phyloP scores from a whole-genome alignment of 2,888 invertebrate species.

The Hypolimnas misippus region DNA sequence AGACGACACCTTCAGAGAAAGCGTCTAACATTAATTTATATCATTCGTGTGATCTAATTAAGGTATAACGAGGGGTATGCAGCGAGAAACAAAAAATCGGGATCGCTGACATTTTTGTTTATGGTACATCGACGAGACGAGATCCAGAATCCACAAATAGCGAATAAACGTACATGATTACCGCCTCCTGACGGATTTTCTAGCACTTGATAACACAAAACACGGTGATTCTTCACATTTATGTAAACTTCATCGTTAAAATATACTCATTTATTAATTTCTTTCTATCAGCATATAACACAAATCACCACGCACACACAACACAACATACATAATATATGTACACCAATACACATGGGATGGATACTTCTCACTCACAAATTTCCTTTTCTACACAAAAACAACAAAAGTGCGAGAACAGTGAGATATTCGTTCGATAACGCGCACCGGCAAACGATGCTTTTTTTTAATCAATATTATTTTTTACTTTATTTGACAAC shows the following conservation, averaged over 20 bases:
- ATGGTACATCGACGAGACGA: constrained; percentile 81
- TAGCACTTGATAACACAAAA: constrained; percentile 81
- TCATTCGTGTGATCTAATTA: constrained; percentile 82
- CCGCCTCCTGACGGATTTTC: constrained; percentile 82
- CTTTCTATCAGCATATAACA: constrained; percentile 83
- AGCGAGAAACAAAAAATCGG: constrained; percentile 83
- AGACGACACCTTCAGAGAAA: constrained; percentile 66
- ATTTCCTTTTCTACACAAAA: constrained; percentile 56
- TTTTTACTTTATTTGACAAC: background rate
- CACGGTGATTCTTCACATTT: constrained; percentile 79
- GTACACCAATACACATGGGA: constrained; percentile 67
- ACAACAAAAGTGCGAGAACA: constrained; percentile 54
- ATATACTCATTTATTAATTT: constrained; percentile 80
- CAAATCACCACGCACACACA: constrained; percentile 85
- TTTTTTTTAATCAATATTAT: constrained; percentile 9
- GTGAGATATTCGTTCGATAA: constrained; percentile 51
- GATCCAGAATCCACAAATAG: constrained; percentile 83
- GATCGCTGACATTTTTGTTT: constrained; percentile 85
- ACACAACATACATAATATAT: constrained; percentile 75
- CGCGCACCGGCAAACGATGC: constrained; percentile 37
- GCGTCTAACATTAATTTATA: constrained; percentile 78
- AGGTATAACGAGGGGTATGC: constrained; percentile 79
- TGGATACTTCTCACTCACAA: constrained; percentile 54
- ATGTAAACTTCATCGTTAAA: constrained; percentile 79
- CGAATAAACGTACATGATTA: constrained; percentile 82